A percentile compares a stretch with the other conserved stretches of the same genome.
These are phyloP conservation scores for Eclectus roratus DNA, from an alignment of 2,113 vertebrate species.

Conservation along the genomic window DNA sequence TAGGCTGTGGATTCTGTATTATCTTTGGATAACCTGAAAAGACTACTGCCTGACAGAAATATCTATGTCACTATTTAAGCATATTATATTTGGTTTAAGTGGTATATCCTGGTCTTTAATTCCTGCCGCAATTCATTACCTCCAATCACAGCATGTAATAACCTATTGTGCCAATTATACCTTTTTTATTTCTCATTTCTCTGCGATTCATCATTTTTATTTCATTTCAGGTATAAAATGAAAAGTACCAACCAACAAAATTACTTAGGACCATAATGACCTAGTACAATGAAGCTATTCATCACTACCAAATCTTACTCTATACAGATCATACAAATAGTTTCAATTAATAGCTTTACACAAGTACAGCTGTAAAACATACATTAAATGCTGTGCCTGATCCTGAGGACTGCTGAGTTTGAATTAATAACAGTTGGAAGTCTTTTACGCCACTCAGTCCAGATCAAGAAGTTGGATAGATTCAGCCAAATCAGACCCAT, in stretches of 20 bases:
- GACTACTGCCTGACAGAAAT: not conserved
- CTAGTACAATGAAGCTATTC: constrained; percentile 36
- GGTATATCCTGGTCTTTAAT: constrained; percentile 21
- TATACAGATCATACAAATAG: constrained; percentile 4
- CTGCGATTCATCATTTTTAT: constrained; percentile 49
- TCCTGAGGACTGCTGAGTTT: not conserved
- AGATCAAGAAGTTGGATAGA: not conserved
- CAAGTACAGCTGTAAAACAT: constrained; percentile 11
- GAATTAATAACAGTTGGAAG: not conserved
- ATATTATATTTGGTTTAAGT: constrained; percentile 9
- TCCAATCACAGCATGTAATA: constrained; percentile 14
- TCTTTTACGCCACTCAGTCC: not conserved
- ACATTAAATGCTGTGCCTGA: not conserved
- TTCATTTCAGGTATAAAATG: constrained; percentile 41
- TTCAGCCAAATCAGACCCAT: not conserved
- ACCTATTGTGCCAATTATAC: constrained; percentile 34
- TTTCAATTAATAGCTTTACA: constrained; percentile 34
- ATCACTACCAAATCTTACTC: not conserved
- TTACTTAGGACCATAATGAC: constrained; percentile 38
- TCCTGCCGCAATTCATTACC: constrained; percentile 34
- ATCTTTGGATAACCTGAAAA: not conserved
- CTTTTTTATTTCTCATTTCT: constrained; percentile 36
- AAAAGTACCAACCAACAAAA: constrained; percentile 54
- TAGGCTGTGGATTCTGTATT: not conserved
- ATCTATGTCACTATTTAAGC: constrained; percentile 1